These are phyloP conservation scores for Periparus ater DNA, from an alignment of 2,797 vertebrate genomes.

Conservation along the genomic window DNA sequence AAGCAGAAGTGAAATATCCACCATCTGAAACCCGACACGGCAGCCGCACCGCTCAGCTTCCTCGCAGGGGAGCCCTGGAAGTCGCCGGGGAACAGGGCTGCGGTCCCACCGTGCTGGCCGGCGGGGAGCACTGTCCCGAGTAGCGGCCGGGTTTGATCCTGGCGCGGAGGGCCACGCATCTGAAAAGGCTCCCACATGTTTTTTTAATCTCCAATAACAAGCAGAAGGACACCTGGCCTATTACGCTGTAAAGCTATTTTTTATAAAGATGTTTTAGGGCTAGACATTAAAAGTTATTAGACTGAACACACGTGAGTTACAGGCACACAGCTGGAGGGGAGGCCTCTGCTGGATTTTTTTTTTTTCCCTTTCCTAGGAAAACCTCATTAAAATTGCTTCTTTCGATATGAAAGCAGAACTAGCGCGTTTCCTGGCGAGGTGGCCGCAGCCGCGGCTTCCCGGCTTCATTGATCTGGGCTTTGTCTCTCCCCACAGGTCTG, in stretches of 20 bases:
- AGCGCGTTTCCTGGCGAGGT: not conserved
- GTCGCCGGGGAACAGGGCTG: not conserved
- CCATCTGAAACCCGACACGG: constrained; percentile 75
- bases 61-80: constrained; percentile 22
- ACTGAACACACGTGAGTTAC: constrained; percentile 75
- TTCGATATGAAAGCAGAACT: constrained; percentile 58
- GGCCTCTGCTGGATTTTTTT: constrained; percentile 51
- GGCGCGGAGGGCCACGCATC: constrained; percentile 5
- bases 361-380: constrained; percentile 24
- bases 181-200: constrained; percentile 66
- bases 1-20: constrained; percentile 80
- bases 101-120: not conserved
- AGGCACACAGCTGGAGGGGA: constrained; percentile 74
- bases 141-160: not conserved
- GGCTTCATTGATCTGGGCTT: not conserved
- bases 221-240: constrained; percentile 78
- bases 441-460: not conserved
- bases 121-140: not conserved
- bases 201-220: constrained; percentile 75
- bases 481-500: not conserved
- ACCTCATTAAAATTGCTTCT: constrained; percentile 42
- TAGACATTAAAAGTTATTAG: constrained; percentile 82
- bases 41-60: constrained; percentile 59
- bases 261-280: constrained; percentile 82
- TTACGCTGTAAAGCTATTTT: constrained; percentile 77